These are phyloP conservation scores for Nysson spinosus DNA, from an alignment of 2,888 invertebrate species.

Conservation along the genomic window DNA sequence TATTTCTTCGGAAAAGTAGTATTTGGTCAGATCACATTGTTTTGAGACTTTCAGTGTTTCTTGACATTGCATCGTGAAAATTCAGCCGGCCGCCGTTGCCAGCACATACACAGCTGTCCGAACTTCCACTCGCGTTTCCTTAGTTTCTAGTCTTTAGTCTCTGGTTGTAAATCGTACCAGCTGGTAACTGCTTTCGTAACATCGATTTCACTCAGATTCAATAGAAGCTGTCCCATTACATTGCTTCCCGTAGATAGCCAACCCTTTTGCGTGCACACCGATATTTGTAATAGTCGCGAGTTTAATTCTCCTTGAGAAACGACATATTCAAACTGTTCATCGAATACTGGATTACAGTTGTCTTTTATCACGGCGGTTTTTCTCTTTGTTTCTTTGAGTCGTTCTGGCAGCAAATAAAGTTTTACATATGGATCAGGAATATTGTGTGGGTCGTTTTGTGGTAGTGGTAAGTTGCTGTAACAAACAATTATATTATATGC, in stretches of 20 bases:
- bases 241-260: slow-evolving; percentile 89
- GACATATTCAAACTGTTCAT: slow-evolving; percentile 94
- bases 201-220: slow-evolving; percentile 83
- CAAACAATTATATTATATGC: background rate
- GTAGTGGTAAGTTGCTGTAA: slow-evolving; percentile 83
- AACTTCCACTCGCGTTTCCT: slow-evolving; percentile 55
- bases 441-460: slow-evolving; percentile 88
- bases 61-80: slow-evolving; percentile 28
- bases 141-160: slow-evolving; percentile 73
- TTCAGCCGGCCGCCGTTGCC: slow-evolving; percentile 26
- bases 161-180: slow-evolving; percentile 86
- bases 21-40: slow-evolving; percentile 8
- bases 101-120: slow-evolving; percentile 45
- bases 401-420: slow-evolving; percentile 89
- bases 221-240: slow-evolving; percentile 88
- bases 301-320: slow-evolving; percentile 89
- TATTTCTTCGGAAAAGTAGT: background rate
- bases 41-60: slow-evolving; percentile 26
- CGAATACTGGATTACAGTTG: slow-evolving; percentile 93
- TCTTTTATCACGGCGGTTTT: slow-evolving; percentile 92
- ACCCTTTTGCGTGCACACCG: slow-evolving; percentile 92
- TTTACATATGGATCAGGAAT: slow-evolving; percentile 95
- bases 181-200: slow-evolving; percentile 84
- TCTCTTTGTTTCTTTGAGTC: slow-evolving; percentile 90
- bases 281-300: slow-evolving; percentile 88